These are phyloP conservation scores for Bucorvus abyssinicus DNA, from an alignment of 2,797 vertebrate genomes.

Conservation along the genomic window DNA sequence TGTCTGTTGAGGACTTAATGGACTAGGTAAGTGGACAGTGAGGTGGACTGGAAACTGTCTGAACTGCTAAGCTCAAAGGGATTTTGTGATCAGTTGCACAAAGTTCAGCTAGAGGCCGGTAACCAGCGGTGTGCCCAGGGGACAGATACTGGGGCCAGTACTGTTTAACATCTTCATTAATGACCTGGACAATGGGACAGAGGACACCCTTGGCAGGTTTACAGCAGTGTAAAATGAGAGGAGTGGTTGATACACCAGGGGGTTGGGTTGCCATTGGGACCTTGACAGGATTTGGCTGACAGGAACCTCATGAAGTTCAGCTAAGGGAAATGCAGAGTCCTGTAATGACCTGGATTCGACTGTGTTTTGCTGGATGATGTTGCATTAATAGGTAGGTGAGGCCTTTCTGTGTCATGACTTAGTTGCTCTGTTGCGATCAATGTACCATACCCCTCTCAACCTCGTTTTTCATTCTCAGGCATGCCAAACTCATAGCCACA, in stretches of 20 bases:
- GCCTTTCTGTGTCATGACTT: background rate
- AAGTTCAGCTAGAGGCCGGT: background rate
- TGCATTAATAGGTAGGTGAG: background rate
- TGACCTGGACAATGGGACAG: background rate
- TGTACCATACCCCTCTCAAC: background rate
- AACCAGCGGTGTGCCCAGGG: background rate
- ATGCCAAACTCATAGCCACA: background rate
- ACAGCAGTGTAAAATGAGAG: background rate
- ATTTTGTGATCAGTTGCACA: background rate
- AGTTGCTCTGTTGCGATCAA: background rate
- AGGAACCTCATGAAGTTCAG: background rate
- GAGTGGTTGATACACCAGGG: background rate
- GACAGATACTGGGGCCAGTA: background rate
- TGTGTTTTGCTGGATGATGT: background rate
- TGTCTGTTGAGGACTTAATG: background rate
- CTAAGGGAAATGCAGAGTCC: background rate
- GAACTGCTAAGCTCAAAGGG: background rate
- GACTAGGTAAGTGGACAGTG: background rate
- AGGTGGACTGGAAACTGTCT: background rate
- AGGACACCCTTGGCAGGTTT: background rate
- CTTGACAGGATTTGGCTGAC: background rate
- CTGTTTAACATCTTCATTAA: background rate
- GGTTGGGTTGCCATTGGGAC: background rate
- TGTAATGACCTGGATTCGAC: background rate
- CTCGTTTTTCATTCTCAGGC: background rate